Base-by-base conservation (phyloP, 2,888 invertebrate species). In the Papilio elwesi region DNA sequence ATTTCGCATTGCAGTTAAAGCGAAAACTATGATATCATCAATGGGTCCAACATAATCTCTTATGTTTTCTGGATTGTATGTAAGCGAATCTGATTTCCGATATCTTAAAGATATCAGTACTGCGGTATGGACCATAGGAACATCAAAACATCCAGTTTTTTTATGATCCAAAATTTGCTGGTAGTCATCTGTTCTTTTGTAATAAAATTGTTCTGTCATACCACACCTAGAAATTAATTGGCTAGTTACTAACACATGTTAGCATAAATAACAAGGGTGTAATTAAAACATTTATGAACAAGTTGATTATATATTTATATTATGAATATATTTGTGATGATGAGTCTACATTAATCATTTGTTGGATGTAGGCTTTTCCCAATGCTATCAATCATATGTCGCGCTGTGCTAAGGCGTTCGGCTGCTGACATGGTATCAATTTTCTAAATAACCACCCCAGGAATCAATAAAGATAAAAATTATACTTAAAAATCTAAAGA, bases 1-100 rank as follows among this genome's bases (percentile, higher is more conserved):
- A 76, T 95, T 95, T 74, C 91, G 92, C 82, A 95, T 96, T 0
- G 98, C 98, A 63, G 97, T 97, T 11, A 97, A 87, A 6, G 99
- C 98, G 91, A 99, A 98, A 0, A 96, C 95, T 76, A 99, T 98
- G 67, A 99, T 98, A 86, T 99, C 99, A 90, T 99, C 99, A 0
- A 95, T 92, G 0, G 98, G 97, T 0, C 98, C 98, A 69, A 95
- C 87, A 80, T 97, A 97, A n/a, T 90, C 83, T 5, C 83, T 81
- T 0, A 96, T 81, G 68, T 95, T 96, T 2, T 93, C 86, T 0
- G 96, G 94, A 74, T 95, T 92, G 83, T 98, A 99, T 0, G 98
- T 97, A 9, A 99, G 90, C 13, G 84, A 79, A 73, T 96, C 95
- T 0, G 97, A 95, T 1, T 86, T 85, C 0, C 83, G 81, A 71